Evolutionary conservation across 2,113 vertebrate species (phyloP).

Genomic region (Meriones unguiculatus): DNA sequence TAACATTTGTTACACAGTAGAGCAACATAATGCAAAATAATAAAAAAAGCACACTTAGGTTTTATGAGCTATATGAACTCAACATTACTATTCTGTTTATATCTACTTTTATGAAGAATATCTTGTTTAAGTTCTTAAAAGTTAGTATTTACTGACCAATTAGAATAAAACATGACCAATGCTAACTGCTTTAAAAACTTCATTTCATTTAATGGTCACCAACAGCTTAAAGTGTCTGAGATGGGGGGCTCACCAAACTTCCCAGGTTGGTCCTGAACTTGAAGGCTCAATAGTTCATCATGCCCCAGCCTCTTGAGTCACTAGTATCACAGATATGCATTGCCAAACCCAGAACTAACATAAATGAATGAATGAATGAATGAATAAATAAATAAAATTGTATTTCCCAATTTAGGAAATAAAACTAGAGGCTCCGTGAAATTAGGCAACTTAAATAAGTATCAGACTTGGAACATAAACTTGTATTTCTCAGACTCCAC

Average conservation of each 20-base stretch:
- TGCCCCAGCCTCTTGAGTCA: not conserved
- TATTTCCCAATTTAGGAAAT: conserved; percentile 30
- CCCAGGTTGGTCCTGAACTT: not conserved
- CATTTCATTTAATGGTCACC: conserved; percentile 27
- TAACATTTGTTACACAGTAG: not conserved
- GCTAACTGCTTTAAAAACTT: conserved; percentile 37
- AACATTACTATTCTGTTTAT: conserved; percentile 30
- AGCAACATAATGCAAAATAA: conserved; percentile 29
- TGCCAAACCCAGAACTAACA: not conserved
- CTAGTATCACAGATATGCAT: not conserved
- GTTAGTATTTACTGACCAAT: conserved; percentile 38
- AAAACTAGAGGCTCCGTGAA: conserved; percentile 34
- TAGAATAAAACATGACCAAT: conserved; percentile 34
- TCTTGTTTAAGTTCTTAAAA: conserved; percentile 33
- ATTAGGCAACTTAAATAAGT: conserved; percentile 45
- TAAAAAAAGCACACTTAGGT: not conserved
- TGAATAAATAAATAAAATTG: not conserved
- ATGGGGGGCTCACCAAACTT: not conserved
- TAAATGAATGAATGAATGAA: too few species aligned
- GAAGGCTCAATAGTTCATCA: not conserved
- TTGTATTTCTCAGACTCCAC: not conserved
- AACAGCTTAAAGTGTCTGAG: not conserved
- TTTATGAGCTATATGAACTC: conserved; percentile 17
- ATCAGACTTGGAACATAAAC: not conserved
- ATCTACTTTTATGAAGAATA: not conserved